Evolutionary conservation across 2,888 invertebrate genomes (phyloP).

Genomic region (Macrophya alboannulata): DNA sequence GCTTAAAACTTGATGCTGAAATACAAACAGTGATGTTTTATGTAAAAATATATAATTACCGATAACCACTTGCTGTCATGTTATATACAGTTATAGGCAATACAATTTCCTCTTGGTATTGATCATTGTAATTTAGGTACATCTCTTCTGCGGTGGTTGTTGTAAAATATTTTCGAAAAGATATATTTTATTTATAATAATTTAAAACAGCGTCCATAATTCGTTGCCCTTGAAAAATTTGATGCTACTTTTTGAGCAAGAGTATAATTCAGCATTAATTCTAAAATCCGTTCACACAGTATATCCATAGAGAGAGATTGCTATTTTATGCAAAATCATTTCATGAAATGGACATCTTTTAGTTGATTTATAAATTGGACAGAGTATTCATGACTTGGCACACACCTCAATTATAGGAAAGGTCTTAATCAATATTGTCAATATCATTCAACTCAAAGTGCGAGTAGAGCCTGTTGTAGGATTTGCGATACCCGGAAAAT

Average conservation of each 20-base stretch:
- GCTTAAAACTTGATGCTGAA: slow-evolving; percentile 37
- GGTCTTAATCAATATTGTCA: neutral
- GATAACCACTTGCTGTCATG: neutral
- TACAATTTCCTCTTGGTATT: too few species aligned
- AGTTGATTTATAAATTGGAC: neutral
- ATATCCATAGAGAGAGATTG: neutral
- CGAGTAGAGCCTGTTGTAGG: neutral
- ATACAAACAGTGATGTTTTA: neutral
- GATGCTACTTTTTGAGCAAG: too few species aligned
- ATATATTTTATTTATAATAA: neutral
- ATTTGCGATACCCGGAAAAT: neutral
- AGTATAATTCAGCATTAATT: too few species aligned
- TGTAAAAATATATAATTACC: neutral
- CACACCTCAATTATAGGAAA: neutral
- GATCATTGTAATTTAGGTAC: too few species aligned
- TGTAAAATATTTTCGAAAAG: too few species aligned
- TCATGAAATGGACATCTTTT: neutral
- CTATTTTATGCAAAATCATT: neutral
- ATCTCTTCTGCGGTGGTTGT: too few species aligned
- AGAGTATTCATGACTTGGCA: neutral
- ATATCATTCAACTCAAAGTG: neutral
- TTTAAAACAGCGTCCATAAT: neutral
- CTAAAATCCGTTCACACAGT: neutral
- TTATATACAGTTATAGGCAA: neutral
- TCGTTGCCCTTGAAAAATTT: neutral